Base-by-base conservation (phyloP, 2,113 vertebrate species). In the Stegastes partitus region DNA sequence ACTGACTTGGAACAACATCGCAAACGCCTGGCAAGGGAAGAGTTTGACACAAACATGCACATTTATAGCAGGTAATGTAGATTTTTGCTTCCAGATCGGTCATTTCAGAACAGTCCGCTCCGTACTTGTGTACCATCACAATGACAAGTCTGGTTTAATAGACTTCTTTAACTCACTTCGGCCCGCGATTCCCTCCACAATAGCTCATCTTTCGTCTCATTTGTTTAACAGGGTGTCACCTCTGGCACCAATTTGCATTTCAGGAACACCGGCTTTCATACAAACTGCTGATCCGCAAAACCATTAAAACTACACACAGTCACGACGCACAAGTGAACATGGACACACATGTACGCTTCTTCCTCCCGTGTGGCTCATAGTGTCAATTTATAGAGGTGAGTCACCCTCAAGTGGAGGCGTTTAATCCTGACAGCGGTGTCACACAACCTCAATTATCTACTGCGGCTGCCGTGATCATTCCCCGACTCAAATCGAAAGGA, bases 371-470 rank as follows among this genome's bases (percentile, higher is more conserved):
- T 5, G 23, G 59, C 75, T 73, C 58, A 25, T 26, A 5, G 53
- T 82, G 84, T 61, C 66, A 53, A n/a, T 83, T 81, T 74, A 83
- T 68, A 74, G 74, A 63, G 45, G 44, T 89, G 82, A 89, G 84
- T 89, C 89, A 89, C 77, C 67, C 56, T 56, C 49, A 47, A 85
- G 77, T 81, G 84, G 80, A 80, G 89, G 87, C 57, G 89, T 77
- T 77, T 45, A 65, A 84, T 80, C 79, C 69, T 16, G 11, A 67
- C 77, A 72, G 53, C 6, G 5, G 57, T 28, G 76, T 51, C 74
- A 73, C 82, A 81, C 82, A 77, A 75, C 80, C 87, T 62, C 71
- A 66, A 69, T 79, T 83, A 85, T 75, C 66, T 65, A 25, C 58
- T 54, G 63, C 82, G 57, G 77, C 67, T 31, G 49, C 65, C 0